Evolutionary conservation across 2,888 invertebrate genomes (phyloP), one percentile per base, ranked within the genome.

Genomic region (Seladonia tumulorum): DNA sequence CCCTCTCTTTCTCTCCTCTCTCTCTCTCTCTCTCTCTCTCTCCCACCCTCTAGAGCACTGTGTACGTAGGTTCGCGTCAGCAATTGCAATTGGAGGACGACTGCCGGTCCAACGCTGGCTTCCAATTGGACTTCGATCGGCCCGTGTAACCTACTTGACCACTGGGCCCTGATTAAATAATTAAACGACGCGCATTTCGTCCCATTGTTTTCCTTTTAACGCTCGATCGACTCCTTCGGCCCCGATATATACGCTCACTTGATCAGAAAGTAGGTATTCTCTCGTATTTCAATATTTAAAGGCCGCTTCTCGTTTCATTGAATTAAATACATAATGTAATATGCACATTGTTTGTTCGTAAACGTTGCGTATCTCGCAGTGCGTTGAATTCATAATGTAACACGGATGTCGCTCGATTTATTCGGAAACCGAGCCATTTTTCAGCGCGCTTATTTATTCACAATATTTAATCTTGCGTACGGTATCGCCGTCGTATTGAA

Each of bases 61-160:
- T 8, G 53, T 70, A 16, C 18, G 49, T 66, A 66, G 35, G 22
- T 22, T 66, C 60, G 81, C 57, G 81, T 81, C 78, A 75, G 42
- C 75, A 75, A 84, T 84, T 72, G 86, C 77, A 68, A 78, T 77
- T 66, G 60, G 49, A 77, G 77, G 68, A 53, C 25, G 25, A 47
- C 71, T 71, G 45, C n/a, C 35, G 66, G 29, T 66, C 16, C 57
- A 29, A 49, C 70, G 57, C 70, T 29, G 5, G 49, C 63, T 42
- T 68, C 73, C 76, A 47, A 80, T 83, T 42, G 79, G 60, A 47
- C 39, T 80, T 74, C 77, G 70, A 80, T 72, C 83, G 80, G 16
- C 29, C 42, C 49, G 47, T 39, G 49, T 74, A 80, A 80, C 79
- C 79, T 74, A 80, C 74, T 80, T 75, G 74, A 68, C 25, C 53